A percentile compares a stretch with the other conserved stretches of the same genome.
Evolutionary conservation across 2,888 invertebrate genomes (phyloP).

Genomic region (Teinopalpus imperialis): DNA sequence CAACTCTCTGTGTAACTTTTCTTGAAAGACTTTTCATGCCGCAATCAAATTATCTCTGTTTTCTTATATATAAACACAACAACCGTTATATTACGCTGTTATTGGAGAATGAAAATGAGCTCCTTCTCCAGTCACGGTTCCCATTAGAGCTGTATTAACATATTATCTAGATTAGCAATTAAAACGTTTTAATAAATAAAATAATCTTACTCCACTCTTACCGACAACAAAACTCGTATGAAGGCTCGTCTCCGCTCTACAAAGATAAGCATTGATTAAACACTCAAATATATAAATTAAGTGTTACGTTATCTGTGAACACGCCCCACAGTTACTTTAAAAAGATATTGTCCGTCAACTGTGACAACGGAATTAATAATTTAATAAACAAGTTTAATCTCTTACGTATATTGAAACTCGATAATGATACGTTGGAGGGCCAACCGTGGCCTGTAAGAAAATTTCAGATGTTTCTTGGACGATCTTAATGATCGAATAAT

Average conservation of each 20-base stretch:
- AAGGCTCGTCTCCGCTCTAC: constrained; percentile 35
- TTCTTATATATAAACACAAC: too few species aligned
- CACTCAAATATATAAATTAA: constrained; percentile 24
- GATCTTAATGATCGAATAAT: too few species aligned
- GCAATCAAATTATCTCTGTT: too few species aligned
- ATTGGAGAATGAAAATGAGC: too few species aligned
- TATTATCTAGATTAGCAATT: too few species aligned
- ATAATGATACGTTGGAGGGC: neutral
- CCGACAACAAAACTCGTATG: constrained; percentile 13
- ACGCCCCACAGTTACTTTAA: constrained; percentile 11
- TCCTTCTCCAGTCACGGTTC: too few species aligned
- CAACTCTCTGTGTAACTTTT: too few species aligned
- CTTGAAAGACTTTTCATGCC: too few species aligned
- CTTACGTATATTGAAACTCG: neutral
- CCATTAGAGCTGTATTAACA: too few species aligned
- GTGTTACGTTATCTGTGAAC: constrained; percentile 22
- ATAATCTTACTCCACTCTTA: constrained; percentile 8
- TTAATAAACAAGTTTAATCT: constrained; percentile 3
- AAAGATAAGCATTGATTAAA: constrained; percentile 33
- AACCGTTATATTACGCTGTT: too few species aligned
- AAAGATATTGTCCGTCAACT: constrained; percentile 1
- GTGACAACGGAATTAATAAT: neutral
- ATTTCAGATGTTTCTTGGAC: constrained; percentile 1
- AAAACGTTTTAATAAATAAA: too few species aligned
- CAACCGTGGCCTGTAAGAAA: constrained; percentile 13